A percentile compares a stretch with the other conserved stretches of the same genome.
Evolutionary conservation across 2,113 vertebrate species (phyloP).

Genomic region (Bos taurus): DNA sequence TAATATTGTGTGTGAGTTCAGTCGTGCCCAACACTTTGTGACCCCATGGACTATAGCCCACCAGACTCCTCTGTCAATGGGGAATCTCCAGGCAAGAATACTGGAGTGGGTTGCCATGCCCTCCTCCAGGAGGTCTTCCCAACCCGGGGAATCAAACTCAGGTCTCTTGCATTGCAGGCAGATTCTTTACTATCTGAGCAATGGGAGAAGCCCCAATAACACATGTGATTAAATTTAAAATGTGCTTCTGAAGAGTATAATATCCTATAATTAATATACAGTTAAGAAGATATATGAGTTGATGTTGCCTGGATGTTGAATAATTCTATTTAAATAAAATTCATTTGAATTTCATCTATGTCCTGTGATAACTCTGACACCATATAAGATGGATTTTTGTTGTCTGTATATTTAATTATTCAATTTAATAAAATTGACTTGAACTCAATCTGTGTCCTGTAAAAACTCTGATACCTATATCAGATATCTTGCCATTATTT

Average conservation of each 20-base stretch:
- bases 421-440: background rate
- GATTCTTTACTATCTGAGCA: background rate
- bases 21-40: background rate
- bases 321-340: background rate
- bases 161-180: background rate
- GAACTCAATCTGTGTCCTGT: background rate
- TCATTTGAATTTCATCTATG: background rate
- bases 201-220: background rate
- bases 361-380: background rate
- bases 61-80: background rate
- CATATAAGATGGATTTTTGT: background rate
- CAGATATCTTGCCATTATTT: background rate
- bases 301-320: background rate
- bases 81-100: background rate
- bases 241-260: background rate
- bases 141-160: background rate
- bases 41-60: background rate
- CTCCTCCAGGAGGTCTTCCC: background rate
- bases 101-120: background rate
- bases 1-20: background rate
- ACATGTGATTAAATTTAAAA: background rate
- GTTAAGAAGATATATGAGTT: background rate
- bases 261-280: background rate
- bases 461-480: background rate
- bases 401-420: background rate